Conservation (phyloP, 1,140 invertebrate genomes). For the Brachionus paranguensis region DNA sequence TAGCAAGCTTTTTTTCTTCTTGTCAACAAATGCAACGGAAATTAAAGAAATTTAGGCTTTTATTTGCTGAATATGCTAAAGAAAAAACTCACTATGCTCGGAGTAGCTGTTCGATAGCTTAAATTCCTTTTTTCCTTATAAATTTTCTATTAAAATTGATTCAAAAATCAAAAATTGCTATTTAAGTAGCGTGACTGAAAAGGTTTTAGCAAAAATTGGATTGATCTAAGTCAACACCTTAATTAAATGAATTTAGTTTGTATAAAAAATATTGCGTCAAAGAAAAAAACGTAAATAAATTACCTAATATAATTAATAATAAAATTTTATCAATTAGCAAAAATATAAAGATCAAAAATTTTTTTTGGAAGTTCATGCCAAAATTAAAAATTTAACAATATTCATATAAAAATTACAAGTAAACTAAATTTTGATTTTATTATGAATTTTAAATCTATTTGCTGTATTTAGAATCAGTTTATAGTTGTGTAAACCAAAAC, state of each 20-base stretch:
- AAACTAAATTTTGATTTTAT: too few species aligned
- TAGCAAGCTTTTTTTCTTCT: neutral
- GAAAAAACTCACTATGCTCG: neutral
- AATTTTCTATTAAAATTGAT: neutral
- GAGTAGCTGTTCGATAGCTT: neutral
- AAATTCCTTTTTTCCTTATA: neutral
- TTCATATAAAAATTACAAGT: too few species aligned
- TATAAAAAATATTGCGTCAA: neutral
- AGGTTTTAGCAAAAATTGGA: neutral
- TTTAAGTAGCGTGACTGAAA: neutral
- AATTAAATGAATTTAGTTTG: neutral
- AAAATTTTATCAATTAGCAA: neutral
- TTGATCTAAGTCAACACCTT: neutral
- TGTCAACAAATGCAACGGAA: neutral
- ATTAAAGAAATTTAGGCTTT: neutral
- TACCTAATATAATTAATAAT: too few species aligned
- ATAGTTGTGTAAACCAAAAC: too few species aligned
- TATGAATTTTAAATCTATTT: too few species aligned
- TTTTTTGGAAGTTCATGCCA: too few species aligned
- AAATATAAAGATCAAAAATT: too few species aligned
- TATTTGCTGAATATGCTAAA: neutral
- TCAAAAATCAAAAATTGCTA: neutral
- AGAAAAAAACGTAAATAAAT: neutral
- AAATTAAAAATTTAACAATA: too few species aligned
- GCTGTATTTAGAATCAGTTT: too few species aligned